phyloP scores from a whole-genome alignment of 2,888 invertebrate genomes.

The Ectobius pallidus region DNA sequence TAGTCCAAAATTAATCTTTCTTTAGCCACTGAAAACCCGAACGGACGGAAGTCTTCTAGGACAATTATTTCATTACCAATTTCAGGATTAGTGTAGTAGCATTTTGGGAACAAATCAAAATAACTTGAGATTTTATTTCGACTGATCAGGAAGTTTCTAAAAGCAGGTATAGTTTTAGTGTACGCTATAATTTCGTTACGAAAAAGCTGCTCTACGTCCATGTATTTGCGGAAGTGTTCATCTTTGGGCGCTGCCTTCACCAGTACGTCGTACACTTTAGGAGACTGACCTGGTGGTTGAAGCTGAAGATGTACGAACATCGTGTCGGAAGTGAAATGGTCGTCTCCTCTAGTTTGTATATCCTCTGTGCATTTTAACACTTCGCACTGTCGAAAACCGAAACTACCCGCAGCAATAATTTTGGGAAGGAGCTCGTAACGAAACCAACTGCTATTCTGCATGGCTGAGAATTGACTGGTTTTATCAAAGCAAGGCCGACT shows the following conservation, averaged over 20 bases:
- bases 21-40: background rate
- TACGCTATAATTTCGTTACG: background rate
- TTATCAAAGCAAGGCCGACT: too few species aligned
- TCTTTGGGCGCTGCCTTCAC: background rate
- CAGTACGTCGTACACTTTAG: background rate
- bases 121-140: too few species aligned
- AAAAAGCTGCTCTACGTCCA: background rate
- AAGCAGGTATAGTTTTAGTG: background rate
- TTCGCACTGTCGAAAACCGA: too few species aligned
- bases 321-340: background rate
- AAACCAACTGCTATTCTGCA: too few species aligned
- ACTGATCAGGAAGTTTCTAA: background rate
- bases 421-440: too few species aligned
- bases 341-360: background rate
- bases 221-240: background rate
- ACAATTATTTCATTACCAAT: background rate
- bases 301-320: background rate
- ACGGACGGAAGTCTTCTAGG: background rate
- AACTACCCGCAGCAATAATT: too few species aligned
- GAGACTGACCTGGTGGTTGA: background rate
- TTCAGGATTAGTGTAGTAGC: background rate
- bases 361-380: background rate
- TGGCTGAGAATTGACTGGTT: too few species aligned
- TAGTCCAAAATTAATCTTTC: constrained; percentile 44
- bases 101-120: background rate